phyloP scores from a whole-genome alignment of 2,113 vertebrate genomes.

The Lipophrys pholis region DNA sequence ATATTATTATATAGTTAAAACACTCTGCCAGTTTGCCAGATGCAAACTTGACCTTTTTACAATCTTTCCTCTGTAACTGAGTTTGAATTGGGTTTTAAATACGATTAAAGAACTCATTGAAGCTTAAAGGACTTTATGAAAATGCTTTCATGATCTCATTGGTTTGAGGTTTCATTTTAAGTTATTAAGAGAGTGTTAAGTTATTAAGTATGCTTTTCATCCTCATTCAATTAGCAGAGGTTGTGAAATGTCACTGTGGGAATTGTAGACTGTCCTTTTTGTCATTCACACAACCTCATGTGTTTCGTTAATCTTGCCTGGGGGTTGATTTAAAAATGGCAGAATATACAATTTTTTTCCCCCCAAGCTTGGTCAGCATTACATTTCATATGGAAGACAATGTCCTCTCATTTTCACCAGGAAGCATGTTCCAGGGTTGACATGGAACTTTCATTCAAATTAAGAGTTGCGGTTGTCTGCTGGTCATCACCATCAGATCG shows the following conservation, averaged over 20 bases:
- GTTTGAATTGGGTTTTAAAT: not conserved
- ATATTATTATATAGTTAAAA: no score
- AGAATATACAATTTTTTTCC: slow-evolving; percentile 16
- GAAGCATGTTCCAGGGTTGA: not conserved
- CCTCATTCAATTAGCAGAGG: no score
- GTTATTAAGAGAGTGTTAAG: no score
- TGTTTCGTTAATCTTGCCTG: slow-evolving; percentile 41
- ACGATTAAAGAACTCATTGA: slow-evolving; percentile 6
- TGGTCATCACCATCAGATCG: no score
- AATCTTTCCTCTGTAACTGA: no score
- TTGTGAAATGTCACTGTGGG: no score
- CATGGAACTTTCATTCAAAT: not conserved
- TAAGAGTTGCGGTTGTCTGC: not conserved
- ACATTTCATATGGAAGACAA: slow-evolving; percentile 7
- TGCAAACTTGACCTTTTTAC: no score
- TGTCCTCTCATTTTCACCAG: not conserved
- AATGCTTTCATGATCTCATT: slow-evolving; percentile 35
- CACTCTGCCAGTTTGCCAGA: no score
- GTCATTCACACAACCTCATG: slow-evolving; percentile 18
- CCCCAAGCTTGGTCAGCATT: slow-evolving; percentile 3
- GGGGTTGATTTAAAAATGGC: slow-evolving; percentile 31
- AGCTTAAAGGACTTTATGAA: slow-evolving; percentile 12
- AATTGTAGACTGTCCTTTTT: slow-evolving; percentile 1
- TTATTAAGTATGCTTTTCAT: no score
- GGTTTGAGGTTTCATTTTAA: slow-evolving; percentile 2